These are phyloP conservation scores for Rhinogobius similis DNA, from an alignment of 2,113 vertebrate species.

Conservation along the genomic window DNA sequence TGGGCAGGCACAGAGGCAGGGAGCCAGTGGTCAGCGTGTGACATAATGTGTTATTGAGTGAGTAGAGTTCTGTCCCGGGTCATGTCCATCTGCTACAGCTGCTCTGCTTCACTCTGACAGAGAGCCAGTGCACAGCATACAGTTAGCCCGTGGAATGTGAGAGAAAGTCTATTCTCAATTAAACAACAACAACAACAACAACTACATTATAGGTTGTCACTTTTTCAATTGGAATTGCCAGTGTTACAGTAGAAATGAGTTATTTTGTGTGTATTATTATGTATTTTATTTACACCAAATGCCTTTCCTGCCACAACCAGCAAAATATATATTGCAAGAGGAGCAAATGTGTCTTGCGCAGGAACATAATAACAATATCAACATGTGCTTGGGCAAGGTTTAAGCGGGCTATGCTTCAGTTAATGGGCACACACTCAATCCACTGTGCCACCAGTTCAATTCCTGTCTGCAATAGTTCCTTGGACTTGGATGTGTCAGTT, in stretches of 20 bases:
- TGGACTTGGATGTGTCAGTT: background rate
- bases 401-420: too few species aligned
- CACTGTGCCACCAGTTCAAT: too few species aligned
- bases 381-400: too few species aligned
- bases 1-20: conserved; percentile 19
- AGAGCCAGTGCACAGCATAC: conserved; percentile 14
- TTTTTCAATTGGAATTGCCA: background rate
- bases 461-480: background rate
- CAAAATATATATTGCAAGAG: background rate
- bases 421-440: too few species aligned
- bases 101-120: conserved; percentile 31
- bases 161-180: background rate
- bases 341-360: background rate
- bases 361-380: background rate
- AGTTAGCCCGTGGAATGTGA: background rate
- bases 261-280: background rate
- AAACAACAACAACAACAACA: background rate
- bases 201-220: background rate
- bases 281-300: background rate
- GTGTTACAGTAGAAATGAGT: background rate
- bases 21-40: conserved; percentile 23
- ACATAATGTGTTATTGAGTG: conserved; percentile 59
- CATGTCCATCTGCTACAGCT: conserved; percentile 54
- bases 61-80: conserved; percentile 54
- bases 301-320: background rate